phyloP scores from a whole-genome alignment of 2,888 invertebrate genomes.

The Ennomos fuscantarius region DNA sequence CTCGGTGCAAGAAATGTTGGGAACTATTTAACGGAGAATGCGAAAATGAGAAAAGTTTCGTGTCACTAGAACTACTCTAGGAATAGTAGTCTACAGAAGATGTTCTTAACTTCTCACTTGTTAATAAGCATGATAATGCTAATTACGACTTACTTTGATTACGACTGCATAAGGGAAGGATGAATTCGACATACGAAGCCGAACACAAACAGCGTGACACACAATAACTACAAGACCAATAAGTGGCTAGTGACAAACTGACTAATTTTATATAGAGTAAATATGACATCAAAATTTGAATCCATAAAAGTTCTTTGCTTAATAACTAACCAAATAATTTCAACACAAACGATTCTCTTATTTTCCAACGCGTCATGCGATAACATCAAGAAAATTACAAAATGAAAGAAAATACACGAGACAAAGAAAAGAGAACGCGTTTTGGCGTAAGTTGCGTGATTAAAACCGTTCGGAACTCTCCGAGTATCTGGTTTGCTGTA shows the following conservation, averaged over 20 bases:
- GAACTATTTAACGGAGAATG: constrained; percentile 6
- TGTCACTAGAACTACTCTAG: constrained; percentile 4
- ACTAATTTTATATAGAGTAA: no score
- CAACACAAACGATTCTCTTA: not conserved
- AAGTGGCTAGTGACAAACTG: no score
- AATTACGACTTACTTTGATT: no score
- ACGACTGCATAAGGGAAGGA: no score
- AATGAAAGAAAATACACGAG: constrained; percentile 1
- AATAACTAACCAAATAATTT: not conserved
- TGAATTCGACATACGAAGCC: no score
- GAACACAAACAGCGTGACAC: no score
- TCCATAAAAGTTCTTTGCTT: no score
- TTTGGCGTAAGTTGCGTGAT: constrained; percentile 15
- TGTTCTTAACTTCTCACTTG: no score
- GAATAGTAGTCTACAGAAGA: not conserved
- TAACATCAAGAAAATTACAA: constrained; percentile 2
- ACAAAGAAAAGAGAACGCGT: constrained; percentile 1
- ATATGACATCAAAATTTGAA: no score
- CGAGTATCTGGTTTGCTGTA: constrained; percentile 15
- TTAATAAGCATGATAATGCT: no score
- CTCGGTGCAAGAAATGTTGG: constrained; percentile 7
- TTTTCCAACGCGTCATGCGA: not conserved
- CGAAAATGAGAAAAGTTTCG: constrained; percentile 18
- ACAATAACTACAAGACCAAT: no score
- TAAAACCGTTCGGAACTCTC: constrained; percentile 10